Evolutionary conservation across 2,113 vertebrate genomes (phyloP), one percentile per base, ranked within the genome.

Genomic region (Delphinus delphis): DNA sequence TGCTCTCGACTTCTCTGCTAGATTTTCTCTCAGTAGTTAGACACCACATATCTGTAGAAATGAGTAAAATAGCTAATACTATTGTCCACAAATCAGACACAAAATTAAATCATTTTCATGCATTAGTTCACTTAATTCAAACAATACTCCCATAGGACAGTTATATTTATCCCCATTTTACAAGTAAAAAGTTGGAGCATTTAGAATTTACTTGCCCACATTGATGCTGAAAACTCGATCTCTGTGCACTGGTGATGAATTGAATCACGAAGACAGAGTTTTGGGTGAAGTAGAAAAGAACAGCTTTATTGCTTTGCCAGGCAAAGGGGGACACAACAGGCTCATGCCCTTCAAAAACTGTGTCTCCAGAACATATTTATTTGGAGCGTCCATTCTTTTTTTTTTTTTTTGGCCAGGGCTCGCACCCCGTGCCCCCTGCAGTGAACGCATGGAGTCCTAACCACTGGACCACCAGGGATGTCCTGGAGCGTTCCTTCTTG

Each of bases 61-160:
- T 65, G 11, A 93, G 58, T 70, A 62, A 77, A 84, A 79, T n/a
- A 84, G 26, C 36, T 89, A 85, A 58, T 23, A 17, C 33, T 28
- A 50, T 41, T 82, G 58, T 33, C 33, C 58, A 41, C 17, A 71
- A 71, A 38, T 21, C 21, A 87, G 13, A 67, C 36, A 74, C 18
- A 44, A 90, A 73, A 80, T 81, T 74, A 76, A 76, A 88, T 76
- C 53, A 31, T 33, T 89, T 84, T 88, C 65, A 70, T 73, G 25
- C 15, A 41, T 88, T 94, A 47, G 41, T 95, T 84, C 23, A 71
- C 44, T 84, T 91, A 47, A 80, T 55, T 38, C 36, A 70, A 47
- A 62, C 15, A 87, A 26, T 50, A 70, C 36, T 31, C 20, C 3
- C 36, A 58, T 31, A 71, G 20, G 21, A 10, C 28, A 50, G 3